Percentiles rank a stretch among this genome's conserved stretches.
Evolutionary conservation across 1,140 invertebrate genomes (phyloP).

Genomic region (Trypoxylus dichotomus): DNA sequence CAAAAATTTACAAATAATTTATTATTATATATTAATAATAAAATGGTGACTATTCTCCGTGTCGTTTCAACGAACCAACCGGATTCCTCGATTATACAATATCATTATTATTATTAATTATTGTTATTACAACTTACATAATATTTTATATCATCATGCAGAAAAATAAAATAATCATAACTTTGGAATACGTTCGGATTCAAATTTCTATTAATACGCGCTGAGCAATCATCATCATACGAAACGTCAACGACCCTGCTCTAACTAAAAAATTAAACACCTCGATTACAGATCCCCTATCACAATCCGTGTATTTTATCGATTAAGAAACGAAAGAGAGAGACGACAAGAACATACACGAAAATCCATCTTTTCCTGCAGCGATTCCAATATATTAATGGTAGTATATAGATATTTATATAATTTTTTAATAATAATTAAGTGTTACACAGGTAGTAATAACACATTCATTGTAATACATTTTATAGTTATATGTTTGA

Average conservation of each 20-base stretch:
- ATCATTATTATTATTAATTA: conserved; percentile 10
- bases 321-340: conserved; percentile 14
- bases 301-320: conserved; percentile 27
- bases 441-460: conserved; percentile 6
- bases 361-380: conserved; percentile 8
- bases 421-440: neutral
- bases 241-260: conserved; percentile 25
- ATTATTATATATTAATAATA: conserved; percentile 26
- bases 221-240: conserved; percentile 15
- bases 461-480: conserved; percentile 24
- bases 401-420: neutral
- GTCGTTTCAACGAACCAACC: neutral
- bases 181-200: conserved; percentile 27
- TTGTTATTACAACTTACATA: conserved; percentile 29
- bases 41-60: conserved; percentile 30
- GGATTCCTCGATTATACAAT: conserved; percentile 23
- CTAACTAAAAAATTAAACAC: conserved; percentile 15
- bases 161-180: conserved; percentile 26
- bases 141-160: conserved; percentile 19
- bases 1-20: conserved; percentile 33
- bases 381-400: neutral
- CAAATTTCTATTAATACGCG: conserved; percentile 1
- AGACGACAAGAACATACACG: neutral
- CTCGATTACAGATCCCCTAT: conserved; percentile 20
- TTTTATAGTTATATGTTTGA: conserved; percentile 15